These are phyloP conservation scores for Oryzias celebensis DNA, from an alignment of 2,113 vertebrate species.

Conservation along the genomic window DNA sequence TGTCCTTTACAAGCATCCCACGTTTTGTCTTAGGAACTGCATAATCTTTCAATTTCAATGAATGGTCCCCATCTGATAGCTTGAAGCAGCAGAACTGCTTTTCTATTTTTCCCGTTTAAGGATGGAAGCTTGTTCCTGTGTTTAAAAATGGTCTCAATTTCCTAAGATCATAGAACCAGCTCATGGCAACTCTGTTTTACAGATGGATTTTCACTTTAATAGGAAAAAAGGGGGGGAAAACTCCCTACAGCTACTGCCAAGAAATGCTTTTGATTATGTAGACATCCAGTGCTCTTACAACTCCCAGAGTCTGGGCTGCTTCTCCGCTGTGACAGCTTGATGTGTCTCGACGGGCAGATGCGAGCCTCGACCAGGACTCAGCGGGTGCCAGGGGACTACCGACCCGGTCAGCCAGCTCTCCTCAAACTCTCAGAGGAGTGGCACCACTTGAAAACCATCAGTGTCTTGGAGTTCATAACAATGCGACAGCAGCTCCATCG, in stretches of 20 bases:
- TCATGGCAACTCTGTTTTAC: slow-evolving; percentile 26
- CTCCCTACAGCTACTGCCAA: slow-evolving; percentile 26
- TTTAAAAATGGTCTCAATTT: slow-evolving; percentile 14
- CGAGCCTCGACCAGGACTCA: slow-evolving; percentile 20
- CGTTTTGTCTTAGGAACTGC: slow-evolving; percentile 22
- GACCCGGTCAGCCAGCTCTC: slow-evolving; percentile 22
- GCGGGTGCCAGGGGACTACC: slow-evolving; percentile 25
- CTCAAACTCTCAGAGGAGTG: slow-evolving; percentile 29
- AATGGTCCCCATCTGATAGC: slow-evolving; percentile 9
- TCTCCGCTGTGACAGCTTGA: slow-evolving; percentile 28
- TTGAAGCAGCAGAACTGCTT: not conserved
- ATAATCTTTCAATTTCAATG: slow-evolving; percentile 30
- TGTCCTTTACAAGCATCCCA: no score
- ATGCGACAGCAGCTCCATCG: slow-evolving; percentile 39
- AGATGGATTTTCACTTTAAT: slow-evolving; percentile 31
- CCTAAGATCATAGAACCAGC: slow-evolving; percentile 25
- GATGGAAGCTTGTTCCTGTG: not conserved
- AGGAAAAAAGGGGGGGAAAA: slow-evolving; percentile 10
- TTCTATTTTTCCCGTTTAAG: slow-evolving; percentile 4
- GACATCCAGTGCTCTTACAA: slow-evolving; percentile 45
- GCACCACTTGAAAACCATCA: slow-evolving; percentile 45
- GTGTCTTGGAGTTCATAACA: slow-evolving; percentile 60
- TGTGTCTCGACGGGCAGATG: slow-evolving; percentile 39
- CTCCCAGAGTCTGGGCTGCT: slow-evolving; percentile 24
- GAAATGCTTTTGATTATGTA: slow-evolving; percentile 54